Percentiles rank a stretch among this genome's conserved stretches.
These are phyloP conservation scores for Oceanodroma tethys DNA, from an alignment of 2,113 vertebrate species.

Conservation along the genomic window DNA sequence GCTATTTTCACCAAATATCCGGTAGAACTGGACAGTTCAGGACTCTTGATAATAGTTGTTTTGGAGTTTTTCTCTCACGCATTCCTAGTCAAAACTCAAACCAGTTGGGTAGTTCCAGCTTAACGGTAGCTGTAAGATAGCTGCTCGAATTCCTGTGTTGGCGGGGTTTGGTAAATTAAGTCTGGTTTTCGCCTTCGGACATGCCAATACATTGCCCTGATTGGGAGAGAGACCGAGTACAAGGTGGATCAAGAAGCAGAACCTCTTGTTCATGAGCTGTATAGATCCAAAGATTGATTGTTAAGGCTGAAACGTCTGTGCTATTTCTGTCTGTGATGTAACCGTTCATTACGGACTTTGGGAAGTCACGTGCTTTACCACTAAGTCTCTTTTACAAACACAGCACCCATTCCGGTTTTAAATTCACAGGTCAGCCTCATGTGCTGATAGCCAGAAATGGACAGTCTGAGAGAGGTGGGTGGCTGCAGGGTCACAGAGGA, in stretches of 20 bases:
- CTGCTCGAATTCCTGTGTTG: accelerated
- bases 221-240: neutral
- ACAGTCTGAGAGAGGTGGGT: neutral
- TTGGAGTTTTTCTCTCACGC: neutral
- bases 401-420: neutral
- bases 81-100: neutral
- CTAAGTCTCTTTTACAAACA: neutral
- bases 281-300: neutral
- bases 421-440: accelerated
- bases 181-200: neutral
- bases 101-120: neutral
- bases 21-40: neutral
- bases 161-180: neutral
- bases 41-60: neutral
- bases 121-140: neutral
- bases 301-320: neutral
- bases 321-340: neutral
- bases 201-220: neutral
- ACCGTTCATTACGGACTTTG: neutral
- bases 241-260: neutral
- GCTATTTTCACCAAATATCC: neutral
- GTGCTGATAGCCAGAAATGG: neutral
- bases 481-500: neutral
- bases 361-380: neutral
- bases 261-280: neutral